phyloP scores from a whole-genome alignment of 2,797 vertebrate species.

The Crenuchus spilurus region DNA sequence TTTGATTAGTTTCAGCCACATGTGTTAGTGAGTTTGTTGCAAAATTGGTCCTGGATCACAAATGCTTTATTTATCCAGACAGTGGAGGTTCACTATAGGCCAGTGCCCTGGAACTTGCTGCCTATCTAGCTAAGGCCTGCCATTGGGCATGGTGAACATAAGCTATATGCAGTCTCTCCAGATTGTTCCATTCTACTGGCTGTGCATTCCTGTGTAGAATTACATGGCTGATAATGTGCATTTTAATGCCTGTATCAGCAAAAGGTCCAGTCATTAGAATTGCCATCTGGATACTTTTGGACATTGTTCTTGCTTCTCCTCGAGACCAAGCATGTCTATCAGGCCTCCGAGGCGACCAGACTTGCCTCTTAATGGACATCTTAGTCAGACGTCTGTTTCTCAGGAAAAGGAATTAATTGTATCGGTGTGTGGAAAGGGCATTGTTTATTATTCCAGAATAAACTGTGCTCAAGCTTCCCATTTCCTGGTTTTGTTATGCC shows the following conservation, averaged over 20 bases:
- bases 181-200: neutral
- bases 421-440: slow-evolving; percentile 66
- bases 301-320: too few relatives aligned
- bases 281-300: too few relatives aligned
- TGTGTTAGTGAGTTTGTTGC: too few relatives aligned
- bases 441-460: slow-evolving; percentile 72
- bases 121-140: neutral
- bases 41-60: too few relatives aligned
- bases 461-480: slow-evolving; percentile 57
- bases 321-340: neutral
- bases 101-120: too few relatives aligned
- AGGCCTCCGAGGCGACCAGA: neutral
- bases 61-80: too few relatives aligned
- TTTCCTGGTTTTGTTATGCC: slow-evolving; percentile 79
- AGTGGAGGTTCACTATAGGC: neutral
- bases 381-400: slow-evolving; percentile 39
- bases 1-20: neutral
- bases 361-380: slow-evolving; percentile 24
- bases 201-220: neutral
- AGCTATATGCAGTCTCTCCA: too few relatives aligned
- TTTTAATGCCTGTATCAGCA: neutral
- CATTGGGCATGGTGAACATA: neutral
- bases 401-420: slow-evolving; percentile 68
- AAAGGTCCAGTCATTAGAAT: neutral
- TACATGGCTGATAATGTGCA: neutral